These are phyloP conservation scores for Thereva nobilitata DNA, from an alignment of 2,888 invertebrate genomes.

Conservation along the genomic window DNA sequence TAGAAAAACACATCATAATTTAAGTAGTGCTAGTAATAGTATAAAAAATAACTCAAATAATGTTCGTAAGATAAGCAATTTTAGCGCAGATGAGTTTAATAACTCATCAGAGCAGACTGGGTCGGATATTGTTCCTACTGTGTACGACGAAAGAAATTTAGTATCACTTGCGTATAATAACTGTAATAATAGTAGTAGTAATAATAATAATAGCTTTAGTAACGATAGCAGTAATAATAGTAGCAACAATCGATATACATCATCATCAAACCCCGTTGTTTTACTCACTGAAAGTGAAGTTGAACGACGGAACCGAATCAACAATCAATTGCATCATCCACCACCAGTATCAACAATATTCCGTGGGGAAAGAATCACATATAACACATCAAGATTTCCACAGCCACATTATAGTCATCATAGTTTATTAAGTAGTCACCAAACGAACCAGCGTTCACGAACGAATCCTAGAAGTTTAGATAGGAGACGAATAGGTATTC, in stretches of 20 bases:
- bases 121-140: conserved; percentile 40
- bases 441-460: conserved; percentile 47
- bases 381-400: conserved; percentile 48
- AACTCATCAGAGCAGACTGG: conserved; percentile 43
- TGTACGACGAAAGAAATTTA: conserved; percentile 41
- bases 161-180: conserved; percentile 44
- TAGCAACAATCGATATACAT: conserved; percentile 21
- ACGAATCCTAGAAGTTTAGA: conserved; percentile 55
- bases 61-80: conserved; percentile 41
- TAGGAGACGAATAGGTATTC: conserved; percentile 51
- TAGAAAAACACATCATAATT: conserved; percentile 20
- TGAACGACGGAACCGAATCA: conserved; percentile 55
- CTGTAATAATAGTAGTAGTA: conserved; percentile 43
- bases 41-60: conserved; percentile 31
- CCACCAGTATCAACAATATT: conserved; percentile 53
- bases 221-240: conserved; percentile 14
- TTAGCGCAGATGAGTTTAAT: conserved; percentile 42
- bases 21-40: conserved; percentile 42
- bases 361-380: conserved; percentile 49
- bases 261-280: conserved; percentile 14
- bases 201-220: conserved; percentile 40
- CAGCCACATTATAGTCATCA: conserved; percentile 50
- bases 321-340: conserved; percentile 53
- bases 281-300: conserved; percentile 51
- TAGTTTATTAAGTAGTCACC: conserved; percentile 46